Conservation (phyloP, 2,888 invertebrate genomes). For the Calliopum simillimum region DNA sequence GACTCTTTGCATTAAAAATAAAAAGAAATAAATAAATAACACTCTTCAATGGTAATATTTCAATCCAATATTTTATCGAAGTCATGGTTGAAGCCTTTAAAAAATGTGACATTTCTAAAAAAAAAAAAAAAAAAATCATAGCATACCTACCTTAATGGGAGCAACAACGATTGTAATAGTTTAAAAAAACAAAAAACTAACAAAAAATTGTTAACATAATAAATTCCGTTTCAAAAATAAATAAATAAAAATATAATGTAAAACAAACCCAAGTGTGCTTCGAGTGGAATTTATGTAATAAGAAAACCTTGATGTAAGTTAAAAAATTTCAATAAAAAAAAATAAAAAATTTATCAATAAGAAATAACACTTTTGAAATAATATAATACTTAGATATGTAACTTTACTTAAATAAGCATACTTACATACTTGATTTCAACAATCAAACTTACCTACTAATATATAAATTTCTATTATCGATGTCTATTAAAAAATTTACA, state of each 20-base stretch:
- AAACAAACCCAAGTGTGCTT: conserved; percentile 64
- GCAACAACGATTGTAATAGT: conserved; percentile 54
- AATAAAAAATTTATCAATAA: background rate
- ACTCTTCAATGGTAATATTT: conserved; percentile 1
- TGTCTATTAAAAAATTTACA: conserved; percentile 29
- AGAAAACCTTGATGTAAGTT: conserved; percentile 17
- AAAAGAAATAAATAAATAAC: conserved; percentile 10
- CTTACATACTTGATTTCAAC: background rate
- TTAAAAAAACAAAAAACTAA: conserved; percentile 44
- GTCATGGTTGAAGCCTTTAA: conserved; percentile 30
- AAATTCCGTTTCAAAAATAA: conserved; percentile 27
- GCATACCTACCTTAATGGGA: conserved; percentile 51
- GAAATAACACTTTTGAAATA: background rate
- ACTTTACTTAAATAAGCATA: conserved; percentile 7
- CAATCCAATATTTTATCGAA: conserved; percentile 37
- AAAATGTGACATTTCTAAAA: conserved; percentile 42
- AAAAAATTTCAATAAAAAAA: background rate
- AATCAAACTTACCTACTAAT: background rate
- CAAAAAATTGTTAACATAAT: conserved; percentile 39
- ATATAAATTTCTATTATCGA: conserved; percentile 6
- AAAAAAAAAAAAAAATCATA: conserved; percentile 14
- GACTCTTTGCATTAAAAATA: conserved; percentile 10
- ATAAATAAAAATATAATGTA: conserved; percentile 43
- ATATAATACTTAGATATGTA: background rate
- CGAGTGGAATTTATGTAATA: conserved; percentile 50